Conservation (phyloP, 2,888 invertebrate species). For the Eretmocerus hayati region DNA sequence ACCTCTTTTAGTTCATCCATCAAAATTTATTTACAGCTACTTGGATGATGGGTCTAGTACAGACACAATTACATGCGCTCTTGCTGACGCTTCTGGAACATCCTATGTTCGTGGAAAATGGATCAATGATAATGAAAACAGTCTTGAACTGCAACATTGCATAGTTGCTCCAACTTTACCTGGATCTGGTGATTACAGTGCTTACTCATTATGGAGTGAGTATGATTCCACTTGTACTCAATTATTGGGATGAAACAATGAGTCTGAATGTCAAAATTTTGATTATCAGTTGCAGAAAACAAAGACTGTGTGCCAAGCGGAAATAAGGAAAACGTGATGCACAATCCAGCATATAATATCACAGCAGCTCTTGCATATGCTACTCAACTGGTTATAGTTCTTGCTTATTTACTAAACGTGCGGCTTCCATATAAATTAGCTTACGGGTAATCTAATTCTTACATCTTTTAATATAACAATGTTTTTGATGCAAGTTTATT, state of each 20-base stretch:
- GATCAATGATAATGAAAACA: slow-evolving; percentile 63
- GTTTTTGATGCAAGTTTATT: slow-evolving; percentile 9
- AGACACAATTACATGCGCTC: slow-evolving; percentile 44
- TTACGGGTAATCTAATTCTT: slow-evolving; percentile 51
- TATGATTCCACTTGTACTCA: slow-evolving; percentile 2
- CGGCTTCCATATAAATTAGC: slow-evolving; percentile 69
- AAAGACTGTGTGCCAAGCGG: slow-evolving; percentile 50
- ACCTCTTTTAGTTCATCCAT: background rate
- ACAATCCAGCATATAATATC: slow-evolving; percentile 65
- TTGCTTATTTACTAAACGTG: slow-evolving; percentile 77
- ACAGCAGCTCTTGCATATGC: slow-evolving; percentile 79
- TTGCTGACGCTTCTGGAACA: slow-evolving; percentile 70
- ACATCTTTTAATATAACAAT: slow-evolving; percentile 5
- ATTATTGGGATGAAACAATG: slow-evolving; percentile 1
- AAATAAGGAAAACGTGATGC: slow-evolving; percentile 53
- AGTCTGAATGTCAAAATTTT: slow-evolving; percentile 3
- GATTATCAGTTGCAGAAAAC: slow-evolving; percentile 50
- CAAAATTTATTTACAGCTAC: too few species aligned
- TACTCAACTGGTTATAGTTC: slow-evolving; percentile 73
- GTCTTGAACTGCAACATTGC: slow-evolving; percentile 62
- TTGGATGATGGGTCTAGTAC: slow-evolving; percentile 37
- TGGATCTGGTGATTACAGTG: slow-evolving; percentile 76
- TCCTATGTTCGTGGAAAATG: slow-evolving; percentile 74
- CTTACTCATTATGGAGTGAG: slow-evolving; percentile 70
- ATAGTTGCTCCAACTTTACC: slow-evolving; percentile 81